phyloP scores from a whole-genome alignment of 2,113 vertebrate genomes.

The Atrichornis clamosus region DNA sequence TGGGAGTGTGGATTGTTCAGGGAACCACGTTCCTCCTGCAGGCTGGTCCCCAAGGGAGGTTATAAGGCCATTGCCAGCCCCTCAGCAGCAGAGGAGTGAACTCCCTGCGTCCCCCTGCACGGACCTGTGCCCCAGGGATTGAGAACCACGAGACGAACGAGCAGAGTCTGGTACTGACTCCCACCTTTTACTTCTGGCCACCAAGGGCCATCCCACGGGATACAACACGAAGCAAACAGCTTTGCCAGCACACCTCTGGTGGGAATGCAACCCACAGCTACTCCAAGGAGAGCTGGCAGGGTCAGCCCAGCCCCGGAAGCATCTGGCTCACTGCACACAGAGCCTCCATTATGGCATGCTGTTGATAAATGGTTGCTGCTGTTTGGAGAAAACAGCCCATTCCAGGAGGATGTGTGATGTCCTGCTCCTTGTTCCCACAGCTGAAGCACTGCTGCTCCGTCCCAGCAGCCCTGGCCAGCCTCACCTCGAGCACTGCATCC shows the following conservation, averaged over 20 bases:
- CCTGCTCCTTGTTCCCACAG: background rate
- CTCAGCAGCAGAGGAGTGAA: background rate
- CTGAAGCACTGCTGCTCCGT: background rate
- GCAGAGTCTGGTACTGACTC: background rate
- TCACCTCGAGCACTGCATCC: background rate
- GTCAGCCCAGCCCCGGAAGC: background rate
- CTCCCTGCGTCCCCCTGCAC: fast-evolving
- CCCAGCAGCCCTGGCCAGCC: background rate
- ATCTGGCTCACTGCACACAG: background rate
- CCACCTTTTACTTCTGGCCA: background rate
- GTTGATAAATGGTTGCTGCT: background rate
- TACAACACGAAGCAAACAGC: background rate
- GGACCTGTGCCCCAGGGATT: background rate
- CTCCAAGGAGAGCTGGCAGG: background rate
- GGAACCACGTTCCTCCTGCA: background rate
- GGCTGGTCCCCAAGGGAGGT: background rate
- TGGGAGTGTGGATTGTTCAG: fast-evolving
- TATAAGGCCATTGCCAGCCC: background rate
- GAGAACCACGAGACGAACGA: background rate
- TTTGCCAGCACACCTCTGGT: background rate
- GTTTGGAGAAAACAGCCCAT: background rate
- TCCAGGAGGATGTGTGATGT: background rate
- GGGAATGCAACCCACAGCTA: background rate
- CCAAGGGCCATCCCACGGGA: background rate
- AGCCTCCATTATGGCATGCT: background rate